Evolutionary conservation across 1,140 invertebrate species (phyloP).

Genomic region (Trissolcus basalis): DNA sequence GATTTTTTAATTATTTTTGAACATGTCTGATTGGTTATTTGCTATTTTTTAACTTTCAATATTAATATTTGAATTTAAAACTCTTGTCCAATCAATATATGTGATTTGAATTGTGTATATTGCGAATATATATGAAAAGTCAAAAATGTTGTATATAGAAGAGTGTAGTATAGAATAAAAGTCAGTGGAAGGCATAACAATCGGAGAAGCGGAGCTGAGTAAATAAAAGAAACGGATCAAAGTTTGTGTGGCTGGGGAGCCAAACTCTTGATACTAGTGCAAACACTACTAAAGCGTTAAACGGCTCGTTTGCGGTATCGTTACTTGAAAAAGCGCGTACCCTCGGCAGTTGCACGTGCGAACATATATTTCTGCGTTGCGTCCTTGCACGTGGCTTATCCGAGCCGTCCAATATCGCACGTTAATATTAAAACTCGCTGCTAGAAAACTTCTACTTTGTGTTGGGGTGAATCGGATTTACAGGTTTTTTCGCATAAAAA

Average conservation of each 20-base stretch:
- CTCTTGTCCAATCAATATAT: not conserved
- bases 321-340: constrained; percentile 49
- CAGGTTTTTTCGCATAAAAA: not conserved
- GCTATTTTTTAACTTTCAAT: not conserved
- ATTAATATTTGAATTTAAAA: not conserved
- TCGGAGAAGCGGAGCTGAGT: constrained; percentile 12
- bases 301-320: constrained; percentile 51
- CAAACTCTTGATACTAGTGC: constrained; percentile 41
- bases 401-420: constrained; percentile 52
- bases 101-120: too few relatives aligned
- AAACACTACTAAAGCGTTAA: constrained; percentile 53
- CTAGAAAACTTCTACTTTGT: constrained; percentile 17
- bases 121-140: not conserved
- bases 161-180: constrained; percentile 5
- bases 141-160: constrained; percentile 31
- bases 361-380: constrained; percentile 25
- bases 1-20: too few relatives aligned
- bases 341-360: constrained; percentile 48
- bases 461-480: constrained; percentile 24
- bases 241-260: constrained; percentile 3
- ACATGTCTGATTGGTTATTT: too few relatives aligned
- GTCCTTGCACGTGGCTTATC: constrained; percentile 58
- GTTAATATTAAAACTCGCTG: constrained; percentile 59
- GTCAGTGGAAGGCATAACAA: constrained; percentile 20
- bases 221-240: constrained; percentile 39